Conservation (phyloP, 2,113 vertebrate genomes). For the Piaya cayana region DNA sequence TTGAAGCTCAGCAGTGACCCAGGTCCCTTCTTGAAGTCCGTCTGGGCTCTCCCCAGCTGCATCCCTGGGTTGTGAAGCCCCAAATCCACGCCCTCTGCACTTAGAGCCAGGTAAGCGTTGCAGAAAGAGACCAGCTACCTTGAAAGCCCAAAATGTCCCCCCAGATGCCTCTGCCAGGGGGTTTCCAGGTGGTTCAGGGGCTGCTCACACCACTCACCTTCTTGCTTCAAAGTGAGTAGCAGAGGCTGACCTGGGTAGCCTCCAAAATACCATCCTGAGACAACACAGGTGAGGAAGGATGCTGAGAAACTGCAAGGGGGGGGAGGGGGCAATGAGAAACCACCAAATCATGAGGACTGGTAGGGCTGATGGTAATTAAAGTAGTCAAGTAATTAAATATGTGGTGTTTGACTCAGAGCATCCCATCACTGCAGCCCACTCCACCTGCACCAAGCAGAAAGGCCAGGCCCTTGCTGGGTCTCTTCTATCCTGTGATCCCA, state of each 20-base stretch:
- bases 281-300: fast-evolving
- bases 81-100: fast-evolving
- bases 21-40: neutral
- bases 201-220: fast-evolving
- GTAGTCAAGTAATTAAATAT: neutral
- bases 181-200: neutral
- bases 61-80: neutral
- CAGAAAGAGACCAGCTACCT: neutral
- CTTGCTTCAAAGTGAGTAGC: fast-evolving
- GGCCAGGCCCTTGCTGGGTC: neutral
- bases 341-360: neutral
- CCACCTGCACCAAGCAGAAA: neutral
- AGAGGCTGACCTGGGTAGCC: neutral
- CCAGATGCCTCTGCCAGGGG: neutral
- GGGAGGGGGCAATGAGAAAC: neutral
- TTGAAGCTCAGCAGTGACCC: neutral
- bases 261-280: neutral
- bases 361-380: neutral
- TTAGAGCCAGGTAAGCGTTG: neutral
- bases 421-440: neutral
- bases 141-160: neutral
- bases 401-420: neutral
- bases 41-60: neutral
- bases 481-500: fast-evolving
- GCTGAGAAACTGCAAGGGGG: neutral